Evolutionary conservation across 2,797 vertebrate species (phyloP).

Genomic region (Crypturellus tataupa): DNA sequence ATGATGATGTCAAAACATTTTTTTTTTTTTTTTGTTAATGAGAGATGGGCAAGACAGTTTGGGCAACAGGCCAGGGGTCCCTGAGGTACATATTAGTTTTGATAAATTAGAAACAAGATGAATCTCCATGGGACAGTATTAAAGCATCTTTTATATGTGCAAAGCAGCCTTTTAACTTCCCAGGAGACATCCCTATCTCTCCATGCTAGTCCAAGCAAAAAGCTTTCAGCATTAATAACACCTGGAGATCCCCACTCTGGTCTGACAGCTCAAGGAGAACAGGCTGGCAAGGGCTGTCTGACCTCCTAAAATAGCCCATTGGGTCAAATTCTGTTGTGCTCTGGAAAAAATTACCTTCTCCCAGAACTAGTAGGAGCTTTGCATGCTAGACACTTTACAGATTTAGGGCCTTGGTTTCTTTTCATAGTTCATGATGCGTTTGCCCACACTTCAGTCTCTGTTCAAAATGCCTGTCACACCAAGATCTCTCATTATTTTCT

Average conservation of each 20-base stretch:
- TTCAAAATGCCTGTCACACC: not conserved
- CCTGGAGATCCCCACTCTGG: constrained; percentile 25
- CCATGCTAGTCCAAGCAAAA: constrained; percentile 61
- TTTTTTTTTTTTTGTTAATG: not conserved
- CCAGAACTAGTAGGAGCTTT: not conserved
- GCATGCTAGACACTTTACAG: not conserved
- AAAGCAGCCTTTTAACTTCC: constrained; percentile 61
- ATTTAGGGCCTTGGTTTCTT: not conserved
- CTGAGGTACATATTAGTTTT: constrained; percentile 52
- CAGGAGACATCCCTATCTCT: constrained; percentile 50
- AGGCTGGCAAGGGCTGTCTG: constrained; percentile 1
- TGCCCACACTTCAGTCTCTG: not conserved
- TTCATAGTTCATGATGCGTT: not conserved
- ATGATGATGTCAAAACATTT: constrained; percentile 38
- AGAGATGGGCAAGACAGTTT: constrained; percentile 47
- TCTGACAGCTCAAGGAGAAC: constrained; percentile 46
- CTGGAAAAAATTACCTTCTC: not conserved
- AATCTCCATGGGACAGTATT: constrained; percentile 40
- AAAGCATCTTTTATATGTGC: constrained; percentile 59
- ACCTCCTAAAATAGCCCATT: constrained; percentile 8
- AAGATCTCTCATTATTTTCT: not conserved
- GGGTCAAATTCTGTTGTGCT: not conserved
- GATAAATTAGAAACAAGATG: constrained; percentile 66
- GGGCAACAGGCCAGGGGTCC: constrained; percentile 36
- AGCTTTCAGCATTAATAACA: constrained; percentile 72